A percentile compares a stretch with the other conserved stretches of the same genome.
These are phyloP conservation scores for Meteorus colon DNA, from an alignment of 2,888 invertebrate species.

Conservation along the genomic window DNA sequence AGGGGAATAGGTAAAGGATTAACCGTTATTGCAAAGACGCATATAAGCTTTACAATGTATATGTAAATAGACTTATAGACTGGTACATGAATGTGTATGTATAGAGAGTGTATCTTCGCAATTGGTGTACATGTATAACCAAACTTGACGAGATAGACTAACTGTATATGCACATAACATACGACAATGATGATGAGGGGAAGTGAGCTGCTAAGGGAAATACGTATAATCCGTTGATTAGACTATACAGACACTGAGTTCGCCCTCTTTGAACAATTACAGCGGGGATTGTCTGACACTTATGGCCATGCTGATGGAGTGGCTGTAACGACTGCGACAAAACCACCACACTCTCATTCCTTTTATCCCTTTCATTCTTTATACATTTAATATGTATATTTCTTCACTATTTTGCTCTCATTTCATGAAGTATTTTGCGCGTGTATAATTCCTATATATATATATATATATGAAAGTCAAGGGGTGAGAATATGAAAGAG, in stretches of 20 bases:
- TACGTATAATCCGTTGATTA: constrained; percentile 47
- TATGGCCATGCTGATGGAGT: constrained; percentile 44
- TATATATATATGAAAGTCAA: background rate
- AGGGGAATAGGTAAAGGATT: constrained; percentile 43
- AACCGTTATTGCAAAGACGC: constrained; percentile 51
- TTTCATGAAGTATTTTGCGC: background rate
- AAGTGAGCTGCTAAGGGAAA: constrained; percentile 16
- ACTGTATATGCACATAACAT: constrained; percentile 29
- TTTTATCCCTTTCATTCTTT: background rate
- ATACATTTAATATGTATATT: background rate
- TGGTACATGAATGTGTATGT: constrained; percentile 6
- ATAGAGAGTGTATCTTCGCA: constrained; percentile 21
- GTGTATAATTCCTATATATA: background rate
- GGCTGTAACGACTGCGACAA: constrained; percentile 41
- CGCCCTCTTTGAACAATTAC: constrained; percentile 46
- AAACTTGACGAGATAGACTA: constrained; percentile 27
- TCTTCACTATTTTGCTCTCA: background rate
- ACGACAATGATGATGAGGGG: constrained; percentile 12
- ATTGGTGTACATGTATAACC: constrained; percentile 1
- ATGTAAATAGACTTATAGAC: constrained; percentile 18
- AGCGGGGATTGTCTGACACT: constrained; percentile 43
- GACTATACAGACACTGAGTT: constrained; percentile 41
- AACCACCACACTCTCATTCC: constrained; percentile 20
- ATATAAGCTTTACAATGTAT: constrained; percentile 29
- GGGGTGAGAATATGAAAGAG: background rate